These are phyloP conservation scores for Harmothoe impar DNA, from an alignment of 2,888 invertebrate species.

Conservation along the genomic window DNA sequence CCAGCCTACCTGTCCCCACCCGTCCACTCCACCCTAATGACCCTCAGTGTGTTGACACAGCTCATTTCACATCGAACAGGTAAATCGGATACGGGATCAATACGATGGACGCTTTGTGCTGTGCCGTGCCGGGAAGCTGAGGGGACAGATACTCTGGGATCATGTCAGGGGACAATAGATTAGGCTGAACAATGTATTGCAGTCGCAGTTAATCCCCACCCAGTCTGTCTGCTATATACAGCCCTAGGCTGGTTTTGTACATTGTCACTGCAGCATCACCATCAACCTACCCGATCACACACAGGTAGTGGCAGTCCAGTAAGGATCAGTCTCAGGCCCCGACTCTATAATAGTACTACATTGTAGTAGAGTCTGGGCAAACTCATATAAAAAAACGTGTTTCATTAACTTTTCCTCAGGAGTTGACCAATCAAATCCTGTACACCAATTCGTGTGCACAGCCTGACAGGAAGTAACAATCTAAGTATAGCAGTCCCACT, in stretches of 20 bases:
- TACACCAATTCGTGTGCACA: no score
- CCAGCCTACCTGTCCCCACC: slow-evolving; percentile 47
- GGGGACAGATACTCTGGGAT: background rate
- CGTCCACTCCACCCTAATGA: slow-evolving; percentile 45
- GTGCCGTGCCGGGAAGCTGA: background rate
- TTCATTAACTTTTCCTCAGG: no score
- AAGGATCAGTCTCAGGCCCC: no score
- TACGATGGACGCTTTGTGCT: slow-evolving; percentile 38
- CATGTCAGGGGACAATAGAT: slow-evolving; percentile 21
- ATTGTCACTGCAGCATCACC: background rate
- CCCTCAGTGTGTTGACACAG: slow-evolving; percentile 44
- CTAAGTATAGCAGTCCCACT: no score
- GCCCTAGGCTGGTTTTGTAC: no score
- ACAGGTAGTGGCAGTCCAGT: no score
- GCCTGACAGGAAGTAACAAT: no score
- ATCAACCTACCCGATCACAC: background rate
- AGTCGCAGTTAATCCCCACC: background rate
- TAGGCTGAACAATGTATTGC: background rate
- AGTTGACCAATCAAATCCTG: no score
- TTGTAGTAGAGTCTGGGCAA: no score
- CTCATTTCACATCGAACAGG: slow-evolving; percentile 44
- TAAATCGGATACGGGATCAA: slow-evolving; percentile 57
- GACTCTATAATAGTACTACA: no score
- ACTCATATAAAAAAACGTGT: no score
- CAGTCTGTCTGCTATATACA: background rate